These are phyloP conservation scores for Unio pictorum DNA, from an alignment of 2,888 invertebrate genomes.

Conservation along the genomic window DNA sequence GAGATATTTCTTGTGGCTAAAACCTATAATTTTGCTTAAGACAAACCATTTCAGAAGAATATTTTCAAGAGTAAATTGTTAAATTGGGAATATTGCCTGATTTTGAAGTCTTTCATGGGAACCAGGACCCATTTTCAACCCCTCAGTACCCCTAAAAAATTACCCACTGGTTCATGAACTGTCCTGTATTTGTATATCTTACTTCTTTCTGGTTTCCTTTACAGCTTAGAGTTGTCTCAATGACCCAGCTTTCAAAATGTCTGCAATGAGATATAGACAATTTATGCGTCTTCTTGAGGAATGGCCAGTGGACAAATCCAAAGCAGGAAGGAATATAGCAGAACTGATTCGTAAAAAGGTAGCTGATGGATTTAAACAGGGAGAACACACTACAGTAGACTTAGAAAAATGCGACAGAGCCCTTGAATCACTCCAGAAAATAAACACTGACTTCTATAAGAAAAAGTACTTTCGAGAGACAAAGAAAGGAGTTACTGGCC, in stretches of 20 bases:
- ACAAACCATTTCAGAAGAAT: too few species aligned
- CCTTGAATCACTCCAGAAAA: constrained; percentile 4
- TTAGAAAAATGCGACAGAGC: constrained; percentile 2
- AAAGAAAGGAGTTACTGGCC: neutral
- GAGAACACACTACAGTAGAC: constrained; percentile 3
- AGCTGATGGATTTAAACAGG: constrained; percentile 3
- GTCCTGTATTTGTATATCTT: too few species aligned
- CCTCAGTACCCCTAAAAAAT: too few species aligned
- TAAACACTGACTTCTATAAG: constrained; percentile 3
- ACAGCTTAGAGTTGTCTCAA: too few species aligned
- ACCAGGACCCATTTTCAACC: too few species aligned
- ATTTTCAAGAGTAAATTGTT: too few species aligned
- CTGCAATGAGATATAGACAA: constrained; percentile 1
- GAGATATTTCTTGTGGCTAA: too few species aligned
- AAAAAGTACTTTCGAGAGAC: constrained; percentile 2
- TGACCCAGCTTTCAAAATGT: constrained; percentile 1
- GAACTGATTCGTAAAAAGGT: constrained; percentile 4
- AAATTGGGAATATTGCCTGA: too few species aligned
- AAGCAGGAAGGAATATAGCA: constrained; percentile 3
- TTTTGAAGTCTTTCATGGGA: too few species aligned
- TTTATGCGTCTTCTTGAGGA: constrained; percentile 8
- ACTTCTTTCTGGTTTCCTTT: too few species aligned
- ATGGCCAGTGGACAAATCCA: constrained; percentile 6
- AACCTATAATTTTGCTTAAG: too few species aligned
- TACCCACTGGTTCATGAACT: too few species aligned